These are phyloP conservation scores for Drosophila rubida DNA, from an alignment of 2,888 invertebrate genomes.

Conservation along the genomic window DNA sequence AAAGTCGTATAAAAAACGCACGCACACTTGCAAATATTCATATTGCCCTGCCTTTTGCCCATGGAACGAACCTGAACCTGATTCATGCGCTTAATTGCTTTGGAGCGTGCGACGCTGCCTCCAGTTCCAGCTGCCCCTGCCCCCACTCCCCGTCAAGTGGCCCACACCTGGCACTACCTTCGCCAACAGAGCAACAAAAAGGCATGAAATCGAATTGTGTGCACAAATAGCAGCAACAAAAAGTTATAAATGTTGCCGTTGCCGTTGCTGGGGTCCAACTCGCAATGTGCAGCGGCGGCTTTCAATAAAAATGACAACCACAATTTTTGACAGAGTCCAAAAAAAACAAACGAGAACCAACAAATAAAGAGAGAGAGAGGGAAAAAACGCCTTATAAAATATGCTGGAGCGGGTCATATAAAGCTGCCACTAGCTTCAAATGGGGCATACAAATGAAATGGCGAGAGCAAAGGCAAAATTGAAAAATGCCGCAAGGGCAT, in stretches of 20 bases:
- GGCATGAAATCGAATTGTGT: conserved; percentile 76
- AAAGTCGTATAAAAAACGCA: conserved; percentile 46
- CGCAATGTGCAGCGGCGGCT: conserved; percentile 45
- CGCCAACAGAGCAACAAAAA: conserved; percentile 56
- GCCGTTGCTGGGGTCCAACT: conserved; percentile 15
- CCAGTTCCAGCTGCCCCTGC: conserved; percentile 25
- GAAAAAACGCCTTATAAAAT: conserved; percentile 47
- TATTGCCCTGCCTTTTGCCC: conserved; percentile 63
- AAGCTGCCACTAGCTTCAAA: conserved; percentile 34
- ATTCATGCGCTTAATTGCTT: conserved; percentile 82
- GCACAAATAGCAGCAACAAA: conserved; percentile 67
- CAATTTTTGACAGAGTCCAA: conserved; percentile 62
- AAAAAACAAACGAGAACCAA: conserved; percentile 14
- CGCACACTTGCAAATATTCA: conserved; percentile 26
- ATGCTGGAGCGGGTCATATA: conserved; percentile 55
- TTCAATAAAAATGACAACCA: conserved; percentile 71
- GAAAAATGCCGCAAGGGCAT: conserved; percentile 50
- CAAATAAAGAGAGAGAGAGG: conserved; percentile 3
- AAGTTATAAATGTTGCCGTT: conserved; percentile 56
- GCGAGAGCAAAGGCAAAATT: conserved; percentile 61
- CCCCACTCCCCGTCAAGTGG: conserved; percentile 5
- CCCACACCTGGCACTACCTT: background rate
- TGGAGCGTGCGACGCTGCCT: conserved; percentile 74
- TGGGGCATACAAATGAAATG: conserved; percentile 54
- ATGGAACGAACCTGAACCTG: conserved; percentile 74